A percentile compares a stretch with the other conserved stretches of the same genome.
Conservation (phyloP, 37 sponge, comb jelly and placozoan genomes). For the Hexactinellida sp. region DNA sequence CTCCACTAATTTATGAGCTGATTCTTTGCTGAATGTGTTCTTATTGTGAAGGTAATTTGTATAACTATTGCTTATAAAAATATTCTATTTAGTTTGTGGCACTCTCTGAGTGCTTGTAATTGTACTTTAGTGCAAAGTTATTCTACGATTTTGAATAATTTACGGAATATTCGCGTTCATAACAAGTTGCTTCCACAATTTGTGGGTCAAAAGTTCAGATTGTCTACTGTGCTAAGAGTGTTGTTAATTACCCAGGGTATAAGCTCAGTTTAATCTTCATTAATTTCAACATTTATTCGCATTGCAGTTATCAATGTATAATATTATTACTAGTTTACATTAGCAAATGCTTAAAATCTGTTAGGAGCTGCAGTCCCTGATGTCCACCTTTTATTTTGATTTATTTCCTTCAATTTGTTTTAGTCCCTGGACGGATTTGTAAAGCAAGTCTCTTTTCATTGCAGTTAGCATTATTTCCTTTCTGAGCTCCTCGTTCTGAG, state of each 20-base stretch:
- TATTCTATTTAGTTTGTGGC: too few species aligned
- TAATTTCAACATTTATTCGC: background rate
- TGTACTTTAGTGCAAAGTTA: too few species aligned
- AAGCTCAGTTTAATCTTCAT: too few species aligned
- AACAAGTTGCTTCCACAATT: too few species aligned
- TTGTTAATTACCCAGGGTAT: too few species aligned
- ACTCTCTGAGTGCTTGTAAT: too few species aligned
- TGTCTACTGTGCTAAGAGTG: too few species aligned
- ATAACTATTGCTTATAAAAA: background rate
- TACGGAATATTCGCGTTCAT: too few species aligned
- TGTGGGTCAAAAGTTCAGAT: too few species aligned
- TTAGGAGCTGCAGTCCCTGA: background rate
- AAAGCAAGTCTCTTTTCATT: background rate
- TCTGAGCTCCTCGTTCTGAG: background rate
- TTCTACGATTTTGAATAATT: too few species aligned
- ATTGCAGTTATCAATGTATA: background rate
- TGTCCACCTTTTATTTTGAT: background rate
- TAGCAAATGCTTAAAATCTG: constrained; percentile 3
- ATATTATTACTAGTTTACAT: background rate
- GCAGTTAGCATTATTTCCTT: background rate
- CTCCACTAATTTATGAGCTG: too few species aligned
- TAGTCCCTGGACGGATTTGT: background rate
- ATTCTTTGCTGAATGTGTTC: background rate
- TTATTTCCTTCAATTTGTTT: background rate
- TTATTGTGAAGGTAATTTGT: background rate